Evolutionary conservation across 2,113 vertebrate species (phyloP), one percentile per base, ranked within the genome.

Genomic region (Machaerirhynchus nigripectus): DNA sequence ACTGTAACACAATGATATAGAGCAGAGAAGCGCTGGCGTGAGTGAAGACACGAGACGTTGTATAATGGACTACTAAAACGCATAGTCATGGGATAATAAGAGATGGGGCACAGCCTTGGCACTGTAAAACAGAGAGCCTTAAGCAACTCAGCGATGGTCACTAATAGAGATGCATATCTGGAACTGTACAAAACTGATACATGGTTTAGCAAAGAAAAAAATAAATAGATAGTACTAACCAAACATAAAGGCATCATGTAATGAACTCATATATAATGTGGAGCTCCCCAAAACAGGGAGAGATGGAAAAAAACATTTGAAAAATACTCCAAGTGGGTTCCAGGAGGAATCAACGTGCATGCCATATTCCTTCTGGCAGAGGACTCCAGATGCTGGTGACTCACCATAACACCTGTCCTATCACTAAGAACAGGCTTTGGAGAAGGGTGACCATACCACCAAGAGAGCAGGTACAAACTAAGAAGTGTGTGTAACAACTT

Each of bases 341-440:
- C 14, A 57, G 40, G 15, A 84, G 7, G 15, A 17, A 49, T n/a
- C 44, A 64, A 53, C 0, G 1, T 37, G 16, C 47, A 31, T 27
- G 15, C 22, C 24, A 20, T 24, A 49, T 57, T 67, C 13, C 21
- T 84, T n/a, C 50, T 35, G 28, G 47, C 59, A 24, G 9, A 84
- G 10, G 17, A 46, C 8, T 73, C 3, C 18, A 53, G 21, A 68
- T 37, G 35, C 22, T 90, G 15, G 55, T 3, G 10, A 30, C 10
- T 68, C n/a, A 53, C 8, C 2, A 1, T 22, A 47, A 67, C 18
- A 57, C 5, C 13, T 42, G 17, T 2, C 4, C 10, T 13, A 5
- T 40, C 20, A 60, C 7, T 27, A 44, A 15, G 7, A 14, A 73
- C 2, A 59, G 6, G 13, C 22, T 50, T 39, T 67, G 57, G 20